Evolutionary conservation across 2,888 invertebrate genomes (phyloP), one percentile per base, ranked within the genome.

Genomic region (Palloptera scutellata): DNA sequence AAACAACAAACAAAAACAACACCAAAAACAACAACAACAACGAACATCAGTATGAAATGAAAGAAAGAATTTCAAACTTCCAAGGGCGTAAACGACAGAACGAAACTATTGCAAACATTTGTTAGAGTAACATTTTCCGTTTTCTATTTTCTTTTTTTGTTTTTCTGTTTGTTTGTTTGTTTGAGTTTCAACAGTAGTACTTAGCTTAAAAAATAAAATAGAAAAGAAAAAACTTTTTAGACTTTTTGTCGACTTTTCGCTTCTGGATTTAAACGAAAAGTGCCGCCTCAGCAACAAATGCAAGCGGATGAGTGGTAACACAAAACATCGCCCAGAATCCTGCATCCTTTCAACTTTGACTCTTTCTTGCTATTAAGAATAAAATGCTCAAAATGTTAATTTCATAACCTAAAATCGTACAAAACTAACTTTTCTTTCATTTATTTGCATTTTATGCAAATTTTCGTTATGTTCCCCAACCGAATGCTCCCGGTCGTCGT

Each of bases 221-320:
- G 70, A 70, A 70, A 71, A 62, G 61, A 64, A 66, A 73, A 79
- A 79, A 79, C 72, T 77, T 78, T 79, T 79, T 78, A 77, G 77
- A 79, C 78, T 79, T 79, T 76, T 79, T 78, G 77, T 79, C 80
- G 79, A 78, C 76, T 78, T 78, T 77, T 79, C 76, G 74, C 72
- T 75, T 51, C 5, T 60, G 30, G 20, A 58, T n/a, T n/a, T 17
- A 19, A 19, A 70, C 70, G 70, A 72, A 75, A 79, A 79, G 75
- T 75, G 79, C 78, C 77, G 74, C 74, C 73, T 77, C 77, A 75
- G 78, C 79, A 77, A 30, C 40, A 62, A 51, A n/a, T 15, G 10
- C 13, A 19, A 10, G 40, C 17, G 59, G 10, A 19, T 12, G 3
- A 30, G 30, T 30, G n/a, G n/a, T n/a, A n/a, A n/a, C n/a, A n/a